Base-by-base conservation (phyloP, 2,113 vertebrate species). In the Phycodurus eques region DNA sequence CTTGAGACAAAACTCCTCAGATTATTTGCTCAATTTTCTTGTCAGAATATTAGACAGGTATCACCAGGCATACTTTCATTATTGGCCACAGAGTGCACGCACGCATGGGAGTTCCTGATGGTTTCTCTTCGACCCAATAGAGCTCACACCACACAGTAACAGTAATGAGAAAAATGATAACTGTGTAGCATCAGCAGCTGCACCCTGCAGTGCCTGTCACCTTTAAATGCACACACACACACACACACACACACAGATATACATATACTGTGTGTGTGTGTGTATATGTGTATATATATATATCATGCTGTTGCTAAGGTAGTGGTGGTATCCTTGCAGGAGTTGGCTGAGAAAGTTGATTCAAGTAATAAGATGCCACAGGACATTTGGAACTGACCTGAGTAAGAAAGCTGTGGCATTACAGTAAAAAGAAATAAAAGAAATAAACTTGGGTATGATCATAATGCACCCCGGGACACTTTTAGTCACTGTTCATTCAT, bases 81-180 rank as follows among this genome's bases (percentile, higher is more conserved):
- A 60, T 27, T 60, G 57, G 51, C 51, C 19, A 20, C 51, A 53
- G 19, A 8, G 19, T 53, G 51, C 51, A 53, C 51, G 10, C 51
- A 20, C 2, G 51, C 51, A 53, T 53, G 51, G 19, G 13, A 33
- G 57, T 33, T 27, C 57, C 57, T 33, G 13, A 12, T 7, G 57
- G 57, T 15, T 60, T 60, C 31, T 13, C 27, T 60, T 56, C 53
- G 27, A 22, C 27, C 31, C 57, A 33, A 10, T 17, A 27, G 31
- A 60, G 31, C 57, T 33, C 27, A 60, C 57, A 13, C 15, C 57
- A 33, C 27, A 33, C 8, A 33, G 27, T 3, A 60, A 15, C 57
- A 33, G 31, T 60, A 60, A 60, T 60, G 57, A 60, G 57, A 60
- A 60, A 59, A 35, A 60, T 13, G 57, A 60, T 33, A 60, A 60